phyloP scores from a whole-genome alignment of 2,888 invertebrate species.

The Didymodactylos carnosus region DNA sequence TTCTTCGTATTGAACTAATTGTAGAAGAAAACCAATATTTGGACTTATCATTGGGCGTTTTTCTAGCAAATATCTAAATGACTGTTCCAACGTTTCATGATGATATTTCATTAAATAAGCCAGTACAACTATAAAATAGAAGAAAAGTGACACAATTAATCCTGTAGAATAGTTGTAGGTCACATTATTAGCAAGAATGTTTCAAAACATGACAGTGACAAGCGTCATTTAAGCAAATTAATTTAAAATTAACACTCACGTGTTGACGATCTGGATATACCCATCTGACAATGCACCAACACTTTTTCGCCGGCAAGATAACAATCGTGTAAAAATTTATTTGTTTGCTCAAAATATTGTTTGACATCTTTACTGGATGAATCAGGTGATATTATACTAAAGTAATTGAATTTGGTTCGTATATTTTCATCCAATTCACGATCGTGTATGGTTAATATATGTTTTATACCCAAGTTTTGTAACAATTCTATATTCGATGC shows the following conservation, averaged over 20 bases:
- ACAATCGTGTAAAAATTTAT: neutral
- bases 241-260: too few relatives aligned
- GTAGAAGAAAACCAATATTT: neutral
- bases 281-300: neutral
- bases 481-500: neutral
- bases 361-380: neutral
- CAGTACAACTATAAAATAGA: neutral
- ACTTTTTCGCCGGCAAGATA: neutral
- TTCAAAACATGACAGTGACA: too few relatives aligned
- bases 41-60: neutral
- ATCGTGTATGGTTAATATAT: neutral
- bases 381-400: neutral
- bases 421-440: neutral
- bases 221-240: too few relatives aligned
- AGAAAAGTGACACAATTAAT: too few relatives aligned
- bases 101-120: neutral
- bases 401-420: neutral
- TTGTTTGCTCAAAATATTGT: neutral
- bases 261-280: too few relatives aligned
- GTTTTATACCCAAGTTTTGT: neutral
- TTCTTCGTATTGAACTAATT: neutral
- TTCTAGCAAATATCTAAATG: neutral
- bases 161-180: too few relatives aligned
- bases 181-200: too few relatives aligned
- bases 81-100: neutral